Conservation (phyloP, 2,113 vertebrate genomes). For the Canis aureus region DNA sequence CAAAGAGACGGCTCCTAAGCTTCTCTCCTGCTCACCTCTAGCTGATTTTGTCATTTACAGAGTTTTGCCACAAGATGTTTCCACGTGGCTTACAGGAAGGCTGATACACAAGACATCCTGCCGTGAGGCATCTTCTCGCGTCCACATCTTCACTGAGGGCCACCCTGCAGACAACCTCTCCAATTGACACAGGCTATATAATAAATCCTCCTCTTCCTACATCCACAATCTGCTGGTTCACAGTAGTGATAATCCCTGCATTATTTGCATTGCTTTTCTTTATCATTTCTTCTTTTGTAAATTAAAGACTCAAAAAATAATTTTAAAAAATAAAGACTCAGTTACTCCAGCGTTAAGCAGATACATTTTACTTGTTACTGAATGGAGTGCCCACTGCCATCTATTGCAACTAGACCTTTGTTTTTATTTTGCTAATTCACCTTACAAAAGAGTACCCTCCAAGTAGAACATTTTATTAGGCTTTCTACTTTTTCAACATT, state of each 20-base stretch:
- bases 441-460: background rate
- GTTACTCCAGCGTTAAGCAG: background rate
- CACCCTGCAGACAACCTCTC: background rate
- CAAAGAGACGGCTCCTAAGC: background rate
- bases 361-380: conserved; percentile 9
- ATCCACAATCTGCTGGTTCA: background rate
- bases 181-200: no score
- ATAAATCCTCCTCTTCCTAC: background rate
- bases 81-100: background rate
- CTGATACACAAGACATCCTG: background rate
- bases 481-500: conserved; percentile 27
- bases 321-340: background rate
- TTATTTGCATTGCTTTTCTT: background rate
- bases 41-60: background rate
- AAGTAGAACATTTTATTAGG: conserved; percentile 13
- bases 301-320: background rate
- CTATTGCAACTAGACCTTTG: background rate
- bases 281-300: background rate
- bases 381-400: background rate
- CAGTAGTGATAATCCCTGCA: background rate
- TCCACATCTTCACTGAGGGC: background rate
- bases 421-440: conserved; percentile 45
- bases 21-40: background rate
- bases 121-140: background rate
- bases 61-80: background rate